Percentiles rank a stretch among this genome's conserved stretches.
phyloP scores from a whole-genome alignment of 1,140 invertebrate genomes.

The Drosophila neocordata region DNA sequence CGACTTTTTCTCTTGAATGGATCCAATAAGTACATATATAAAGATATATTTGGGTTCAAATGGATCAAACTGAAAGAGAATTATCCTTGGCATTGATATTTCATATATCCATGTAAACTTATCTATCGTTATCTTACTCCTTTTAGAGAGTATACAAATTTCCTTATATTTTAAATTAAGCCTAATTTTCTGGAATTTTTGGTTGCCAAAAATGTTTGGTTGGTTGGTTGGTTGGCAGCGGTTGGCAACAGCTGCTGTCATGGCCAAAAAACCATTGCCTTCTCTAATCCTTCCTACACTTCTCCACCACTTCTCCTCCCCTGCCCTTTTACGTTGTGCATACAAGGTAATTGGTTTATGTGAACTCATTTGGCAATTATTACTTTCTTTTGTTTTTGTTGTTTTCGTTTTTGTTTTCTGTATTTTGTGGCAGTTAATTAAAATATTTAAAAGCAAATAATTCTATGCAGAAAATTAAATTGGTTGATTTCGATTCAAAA shows the following conservation, averaged over 20 bases:
- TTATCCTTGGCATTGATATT: too few relatives aligned
- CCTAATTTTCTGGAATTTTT: not conserved
- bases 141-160: not conserved
- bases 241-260: conserved; percentile 11
- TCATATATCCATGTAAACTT: too few relatives aligned
- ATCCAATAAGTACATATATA: too few relatives aligned
- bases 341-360: conserved; percentile 29
- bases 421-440: conserved; percentile 49
- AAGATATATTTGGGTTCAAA: too few relatives aligned
- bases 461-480: conserved; percentile 38
- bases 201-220: not conserved
- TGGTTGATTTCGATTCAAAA: conserved; percentile 21
- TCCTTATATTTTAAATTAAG: not conserved
- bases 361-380: conserved; percentile 36
- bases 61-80: too few relatives aligned
- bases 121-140: too few relatives aligned
- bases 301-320: too few relatives aligned
- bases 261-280: not conserved
- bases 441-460: conserved; percentile 50
- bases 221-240: not conserved
- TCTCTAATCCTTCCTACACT: conserved; percentile 2
- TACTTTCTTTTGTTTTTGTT: conserved; percentile 12
- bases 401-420: not conserved
- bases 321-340: not conserved
- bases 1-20: too few relatives aligned